Evolutionary conservation across 2,888 invertebrate species (phyloP).

Genomic region (Ophion costatus): DNA sequence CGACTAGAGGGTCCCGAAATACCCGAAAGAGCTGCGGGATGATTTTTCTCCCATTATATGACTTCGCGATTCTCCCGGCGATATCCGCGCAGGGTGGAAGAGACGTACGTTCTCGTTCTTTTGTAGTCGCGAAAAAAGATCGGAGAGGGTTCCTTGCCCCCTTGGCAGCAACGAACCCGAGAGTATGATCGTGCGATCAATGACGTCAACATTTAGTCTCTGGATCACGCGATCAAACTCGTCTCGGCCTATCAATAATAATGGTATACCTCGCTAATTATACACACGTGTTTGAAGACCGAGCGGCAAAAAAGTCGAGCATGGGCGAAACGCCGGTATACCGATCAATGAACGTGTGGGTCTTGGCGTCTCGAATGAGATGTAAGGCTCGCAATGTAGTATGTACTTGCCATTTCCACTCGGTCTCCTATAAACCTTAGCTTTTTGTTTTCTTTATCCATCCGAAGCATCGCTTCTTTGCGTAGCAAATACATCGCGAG

Average conservation of each 20-base stretch:
- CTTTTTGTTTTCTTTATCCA: conserved; percentile 23
- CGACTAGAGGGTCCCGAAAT: conserved; percentile 71
- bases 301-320: background rate
- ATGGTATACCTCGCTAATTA: conserved; percentile 35
- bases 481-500: background rate
- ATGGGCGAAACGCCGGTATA: background rate
- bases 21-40: conserved; percentile 62
- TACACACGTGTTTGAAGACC: conserved; percentile 36
- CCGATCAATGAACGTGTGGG: conserved; percentile 22
- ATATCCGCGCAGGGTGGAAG: conserved; percentile 57
- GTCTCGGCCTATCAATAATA: conserved; percentile 30
- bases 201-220: conserved; percentile 48
- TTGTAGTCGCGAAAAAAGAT: background rate
- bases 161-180: conserved; percentile 7
- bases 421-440: background rate
- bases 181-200: conserved; percentile 40
- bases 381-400: background rate
- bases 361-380: background rate
- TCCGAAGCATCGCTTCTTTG: conserved; percentile 6
- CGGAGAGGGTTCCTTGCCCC: conserved; percentile 24
- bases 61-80: conserved; percentile 2
- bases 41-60: conserved; percentile 9
- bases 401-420: conserved; percentile 3
- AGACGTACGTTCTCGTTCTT: conserved; percentile 15
- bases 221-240: conserved; percentile 48